These are phyloP conservation scores for Willowsia nigromaculata DNA, from an alignment of 2,888 invertebrate species.

Conservation along the genomic window DNA sequence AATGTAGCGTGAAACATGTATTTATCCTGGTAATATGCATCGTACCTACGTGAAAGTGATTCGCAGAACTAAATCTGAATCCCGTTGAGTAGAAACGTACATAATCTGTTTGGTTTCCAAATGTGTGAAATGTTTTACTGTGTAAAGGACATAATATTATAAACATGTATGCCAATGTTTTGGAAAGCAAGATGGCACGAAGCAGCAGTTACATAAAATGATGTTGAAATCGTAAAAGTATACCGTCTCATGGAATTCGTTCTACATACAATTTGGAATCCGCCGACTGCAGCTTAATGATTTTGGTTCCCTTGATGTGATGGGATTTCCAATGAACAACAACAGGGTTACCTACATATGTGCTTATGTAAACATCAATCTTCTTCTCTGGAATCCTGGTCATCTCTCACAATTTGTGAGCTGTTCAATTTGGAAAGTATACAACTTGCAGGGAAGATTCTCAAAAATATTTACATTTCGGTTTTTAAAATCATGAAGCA, in stretches of 20 bases:
- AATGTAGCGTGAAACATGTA: slow-evolving; percentile 5
- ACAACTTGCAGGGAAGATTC: not conserved
- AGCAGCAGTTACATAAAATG: slow-evolving; percentile 1
- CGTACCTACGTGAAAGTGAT: not conserved
- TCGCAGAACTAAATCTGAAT: slow-evolving; percentile 3
- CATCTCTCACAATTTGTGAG: not conserved
- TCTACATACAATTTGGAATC: slow-evolving; percentile 2
- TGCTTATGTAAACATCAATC: slow-evolving; percentile 13
- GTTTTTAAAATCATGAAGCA: not conserved
- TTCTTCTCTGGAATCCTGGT: not conserved
- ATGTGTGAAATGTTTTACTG: not conserved
- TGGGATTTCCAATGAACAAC: slow-evolving; percentile 8
- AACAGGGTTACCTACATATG: not conserved
- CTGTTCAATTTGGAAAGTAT: not conserved
- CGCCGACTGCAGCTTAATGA: not conserved
- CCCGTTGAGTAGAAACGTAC: not conserved
- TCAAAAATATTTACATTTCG: not conserved
- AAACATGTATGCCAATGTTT: not conserved
- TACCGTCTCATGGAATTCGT: not conserved
- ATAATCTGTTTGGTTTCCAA: not conserved
- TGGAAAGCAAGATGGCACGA: not conserved
- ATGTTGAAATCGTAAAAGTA: not conserved
- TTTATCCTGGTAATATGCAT: slow-evolving; percentile 25
- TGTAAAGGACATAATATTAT: too few relatives aligned
- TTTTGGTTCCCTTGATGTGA: slow-evolving; percentile 1